These are phyloP conservation scores for Zosterops japonicus DNA, from an alignment of 2,113 vertebrate genomes.

Conservation along the genomic window DNA sequence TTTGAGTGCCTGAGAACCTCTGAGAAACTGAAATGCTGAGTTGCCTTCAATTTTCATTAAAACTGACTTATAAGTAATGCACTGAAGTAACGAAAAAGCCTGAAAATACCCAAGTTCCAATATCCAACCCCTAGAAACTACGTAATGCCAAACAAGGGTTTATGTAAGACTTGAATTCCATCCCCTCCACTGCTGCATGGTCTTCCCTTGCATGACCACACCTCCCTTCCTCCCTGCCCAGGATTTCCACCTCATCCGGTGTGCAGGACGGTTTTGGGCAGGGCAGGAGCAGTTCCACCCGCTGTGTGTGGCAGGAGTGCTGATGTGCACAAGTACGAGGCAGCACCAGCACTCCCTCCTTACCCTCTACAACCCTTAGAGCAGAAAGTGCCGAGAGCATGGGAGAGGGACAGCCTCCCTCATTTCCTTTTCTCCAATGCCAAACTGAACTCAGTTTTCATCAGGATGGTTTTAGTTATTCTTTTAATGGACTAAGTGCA, in stretches of 20 bases:
- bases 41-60: neutral
- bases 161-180: neutral
- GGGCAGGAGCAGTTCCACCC: neutral
- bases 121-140: neutral
- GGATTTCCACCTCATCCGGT: neutral
- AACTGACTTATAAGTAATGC: neutral
- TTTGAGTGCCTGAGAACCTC: neutral
- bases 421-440: neutral
- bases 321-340: accelerated
- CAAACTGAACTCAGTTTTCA: neutral
- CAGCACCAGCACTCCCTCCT: neutral
- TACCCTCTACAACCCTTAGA: neutral
- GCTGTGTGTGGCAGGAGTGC: accelerated
- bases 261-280: accelerated
- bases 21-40: neutral
- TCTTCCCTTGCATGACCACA: neutral
- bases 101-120: neutral
- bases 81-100: neutral
- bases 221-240: neutral
- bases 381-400: accelerated
- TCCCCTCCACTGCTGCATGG: neutral
- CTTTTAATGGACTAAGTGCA: neutral
- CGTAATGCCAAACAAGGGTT: neutral
- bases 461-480: neutral
- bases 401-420: neutral